Evolutionary conservation across 53 echinoderm and acorn worm species (phyloP).

Genomic region (Stichopus horrens): DNA sequence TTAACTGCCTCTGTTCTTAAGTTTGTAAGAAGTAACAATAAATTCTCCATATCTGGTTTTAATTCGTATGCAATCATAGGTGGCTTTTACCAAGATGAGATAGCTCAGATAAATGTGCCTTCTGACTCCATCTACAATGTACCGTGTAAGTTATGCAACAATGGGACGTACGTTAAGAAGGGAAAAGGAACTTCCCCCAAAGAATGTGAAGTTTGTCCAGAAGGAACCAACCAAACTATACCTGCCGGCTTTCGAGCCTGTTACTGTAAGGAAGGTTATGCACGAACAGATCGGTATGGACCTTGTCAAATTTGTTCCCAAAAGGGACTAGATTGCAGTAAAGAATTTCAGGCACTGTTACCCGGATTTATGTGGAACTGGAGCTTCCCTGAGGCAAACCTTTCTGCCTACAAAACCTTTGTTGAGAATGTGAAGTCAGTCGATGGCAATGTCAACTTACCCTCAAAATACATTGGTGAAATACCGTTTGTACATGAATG

Average conservation of each 20-base stretch:
- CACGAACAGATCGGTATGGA: neutral
- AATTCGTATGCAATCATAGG: neutral
- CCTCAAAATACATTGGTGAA: neutral
- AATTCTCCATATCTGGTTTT: no score
- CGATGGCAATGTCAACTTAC: neutral
- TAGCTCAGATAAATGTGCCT: neutral
- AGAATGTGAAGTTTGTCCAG: constrained; percentile 30
- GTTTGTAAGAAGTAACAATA: no score
- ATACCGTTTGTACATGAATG: neutral
- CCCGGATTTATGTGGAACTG: constrained; percentile 16
- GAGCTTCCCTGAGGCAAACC: constrained; percentile 1
- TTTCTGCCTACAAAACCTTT: neutral
- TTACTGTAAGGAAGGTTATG: constrained; percentile 9
- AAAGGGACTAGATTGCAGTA: neutral
- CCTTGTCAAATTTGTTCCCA: neutral
- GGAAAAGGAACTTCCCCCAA: neutral
- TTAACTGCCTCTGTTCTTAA: no score
- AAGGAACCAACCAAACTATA: constrained; percentile 15
- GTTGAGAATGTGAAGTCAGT: neutral
- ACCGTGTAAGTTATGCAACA: constrained; percentile 13
- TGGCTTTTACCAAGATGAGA: constrained; percentile 25
- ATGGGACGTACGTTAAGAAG: constrained; percentile 6
- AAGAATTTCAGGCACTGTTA: neutral
- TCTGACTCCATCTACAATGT: neutral
- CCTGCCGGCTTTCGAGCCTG: constrained; percentile 17